Evolutionary conservation across 1,140 invertebrate species (phyloP).

Genomic region (Lethrus apterus): DNA sequence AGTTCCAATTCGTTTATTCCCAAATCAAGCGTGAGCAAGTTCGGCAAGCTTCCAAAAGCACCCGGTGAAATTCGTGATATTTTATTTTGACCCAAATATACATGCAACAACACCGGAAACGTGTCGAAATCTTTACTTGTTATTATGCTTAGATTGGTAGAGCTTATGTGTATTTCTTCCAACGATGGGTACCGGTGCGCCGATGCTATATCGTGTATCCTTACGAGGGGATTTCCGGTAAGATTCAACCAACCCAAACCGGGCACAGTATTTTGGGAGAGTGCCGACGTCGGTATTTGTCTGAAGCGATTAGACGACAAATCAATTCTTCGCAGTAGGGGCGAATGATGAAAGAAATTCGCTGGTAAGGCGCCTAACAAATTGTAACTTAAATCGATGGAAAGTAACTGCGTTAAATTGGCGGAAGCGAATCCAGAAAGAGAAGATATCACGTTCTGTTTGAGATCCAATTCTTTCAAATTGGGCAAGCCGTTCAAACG

Average conservation of each 20-base stretch:
- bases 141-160: conserved; percentile 76
- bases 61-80: conserved; percentile 77
- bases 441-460: conserved; percentile 65
- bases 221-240: conserved; percentile 70
- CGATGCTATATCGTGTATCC: conserved; percentile 59
- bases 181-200: conserved; percentile 60
- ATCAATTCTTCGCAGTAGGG: conserved; percentile 64
- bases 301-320: conserved; percentile 73
- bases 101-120: conserved; percentile 69
- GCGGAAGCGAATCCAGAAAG: conserved; percentile 69
- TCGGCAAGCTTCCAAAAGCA: conserved; percentile 68
- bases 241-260: conserved; percentile 68
- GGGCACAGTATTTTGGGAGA: conserved; percentile 67
- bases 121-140: conserved; percentile 82
- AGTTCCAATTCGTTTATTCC: conserved; percentile 78
- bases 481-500: conserved; percentile 64
- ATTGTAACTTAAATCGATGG: conserved; percentile 69
- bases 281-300: conserved; percentile 69
- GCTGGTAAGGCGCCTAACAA: conserved; percentile 65
- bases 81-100: conserved; percentile 66
- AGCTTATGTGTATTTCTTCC: conserved; percentile 71
- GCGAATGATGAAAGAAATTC: conserved; percentile 70
- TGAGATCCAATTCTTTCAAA: conserved; percentile 66
- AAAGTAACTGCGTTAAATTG: conserved; percentile 62
- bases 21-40: conserved; percentile 72